A percentile compares a stretch with the other conserved stretches of the same genome.
Conservation (phyloP, 37 sponge, comb jelly and placozoan genomes). For the Mnemiopsis leidyi region DNA sequence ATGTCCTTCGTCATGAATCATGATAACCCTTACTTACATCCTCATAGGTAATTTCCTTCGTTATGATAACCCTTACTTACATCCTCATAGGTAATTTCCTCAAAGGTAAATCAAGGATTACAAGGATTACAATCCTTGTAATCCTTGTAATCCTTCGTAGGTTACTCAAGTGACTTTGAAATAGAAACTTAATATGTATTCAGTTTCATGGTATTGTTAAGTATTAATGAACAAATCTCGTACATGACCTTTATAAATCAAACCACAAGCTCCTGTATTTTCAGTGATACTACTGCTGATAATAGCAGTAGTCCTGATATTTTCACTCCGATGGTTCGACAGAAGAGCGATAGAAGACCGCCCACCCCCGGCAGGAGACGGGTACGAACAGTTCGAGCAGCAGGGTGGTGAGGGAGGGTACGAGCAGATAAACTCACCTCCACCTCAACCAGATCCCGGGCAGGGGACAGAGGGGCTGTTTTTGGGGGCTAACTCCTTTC, state of each 20-base stretch:
- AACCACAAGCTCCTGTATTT: no score
- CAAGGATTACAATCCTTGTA: no score
- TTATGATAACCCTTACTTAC: neutral
- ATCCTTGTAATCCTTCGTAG: no score
- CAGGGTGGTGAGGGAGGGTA: no score
- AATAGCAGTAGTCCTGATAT: neutral
- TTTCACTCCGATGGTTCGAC: constrained; percentile 28
- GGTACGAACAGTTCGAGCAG: no score
- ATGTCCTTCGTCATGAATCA: no score
- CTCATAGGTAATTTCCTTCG: constrained; percentile 41
- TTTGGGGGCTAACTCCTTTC: neutral
- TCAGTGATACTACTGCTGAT: neutral
- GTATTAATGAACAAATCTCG: no score
- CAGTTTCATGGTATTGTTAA: no score
- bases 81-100: constrained; percentile 18
- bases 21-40: neutral
- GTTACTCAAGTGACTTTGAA: no score
- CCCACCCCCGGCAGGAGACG: neutral
- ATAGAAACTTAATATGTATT: no score
- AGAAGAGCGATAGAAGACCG: neutral
- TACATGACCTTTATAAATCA: no score
- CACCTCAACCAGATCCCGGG: neutral
- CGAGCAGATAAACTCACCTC: neutral
- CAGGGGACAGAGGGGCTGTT: neutral
- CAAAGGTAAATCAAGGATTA: no score